Percentiles rank a stretch among this genome's conserved stretches.
Evolutionary conservation across 2,888 invertebrate genomes (phyloP).

Genomic region (Saturnia japonica): DNA sequence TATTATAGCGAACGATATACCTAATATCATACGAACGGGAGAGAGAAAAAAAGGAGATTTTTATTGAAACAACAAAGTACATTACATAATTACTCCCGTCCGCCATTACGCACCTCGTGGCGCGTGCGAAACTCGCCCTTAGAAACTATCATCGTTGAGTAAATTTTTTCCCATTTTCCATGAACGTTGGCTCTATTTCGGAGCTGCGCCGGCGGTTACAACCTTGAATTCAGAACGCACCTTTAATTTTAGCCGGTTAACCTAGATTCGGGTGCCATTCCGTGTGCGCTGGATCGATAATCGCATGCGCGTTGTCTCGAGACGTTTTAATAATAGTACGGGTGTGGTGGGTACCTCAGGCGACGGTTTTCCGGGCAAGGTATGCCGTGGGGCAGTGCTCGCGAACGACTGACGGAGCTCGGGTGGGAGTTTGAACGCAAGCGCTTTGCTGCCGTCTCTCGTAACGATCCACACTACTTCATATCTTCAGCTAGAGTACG

Average conservation of each 20-base stretch:
- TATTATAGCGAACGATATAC: conserved; percentile 33
- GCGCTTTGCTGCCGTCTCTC: conserved; percentile 39
- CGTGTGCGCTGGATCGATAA: conserved; percentile 70
- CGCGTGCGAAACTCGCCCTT: conserved; percentile 66
- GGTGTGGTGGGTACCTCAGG: conserved; percentile 55
- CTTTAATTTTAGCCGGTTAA: conserved; percentile 82
- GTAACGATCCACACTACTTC: conserved; percentile 49
- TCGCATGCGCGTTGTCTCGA: conserved; percentile 71
- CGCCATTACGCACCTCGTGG: conserved; percentile 58
- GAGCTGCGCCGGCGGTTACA: conserved; percentile 76
- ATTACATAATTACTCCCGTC: conserved; percentile 71
- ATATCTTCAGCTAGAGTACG: conserved; percentile 27
- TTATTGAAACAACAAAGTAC: conserved; percentile 64
- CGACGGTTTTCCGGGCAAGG: conserved; percentile 48
- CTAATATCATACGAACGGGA: conserved; percentile 35
- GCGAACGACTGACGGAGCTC: conserved; percentile 54
- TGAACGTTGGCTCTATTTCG: conserved; percentile 71
- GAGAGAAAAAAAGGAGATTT: conserved; percentile 37
- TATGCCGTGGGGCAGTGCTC: conserved; percentile 50
- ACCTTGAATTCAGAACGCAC: conserved; percentile 80
- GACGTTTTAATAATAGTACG: conserved; percentile 59
- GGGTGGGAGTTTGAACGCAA: conserved; percentile 39
- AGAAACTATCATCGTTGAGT: conserved; percentile 55
- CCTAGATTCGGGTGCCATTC: conserved; percentile 77
- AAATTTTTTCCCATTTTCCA: conserved; percentile 64